These are phyloP conservation scores for Calycopis cecrops DNA, from an alignment of 1,140 invertebrate genomes.

Conservation along the genomic window DNA sequence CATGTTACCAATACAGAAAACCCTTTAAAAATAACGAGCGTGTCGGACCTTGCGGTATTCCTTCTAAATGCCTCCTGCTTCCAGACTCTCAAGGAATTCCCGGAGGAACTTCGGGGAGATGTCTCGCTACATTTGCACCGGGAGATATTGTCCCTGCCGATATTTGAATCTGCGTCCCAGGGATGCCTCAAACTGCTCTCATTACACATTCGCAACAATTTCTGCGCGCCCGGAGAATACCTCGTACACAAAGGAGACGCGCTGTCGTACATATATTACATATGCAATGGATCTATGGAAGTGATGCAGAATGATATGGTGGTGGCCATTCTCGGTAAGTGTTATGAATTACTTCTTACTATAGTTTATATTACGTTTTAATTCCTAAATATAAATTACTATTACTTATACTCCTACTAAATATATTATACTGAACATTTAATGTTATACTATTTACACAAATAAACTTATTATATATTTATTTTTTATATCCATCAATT, in stretches of 20 bases:
- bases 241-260: slow-evolving; percentile 98
- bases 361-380: no score
- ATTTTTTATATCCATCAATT: no score
- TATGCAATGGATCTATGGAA: slow-evolving; percentile 98
- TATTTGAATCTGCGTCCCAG: slow-evolving; percentile 94
- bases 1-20: no score
- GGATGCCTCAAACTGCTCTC: slow-evolving; percentile 94
- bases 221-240: slow-evolving; percentile 97
- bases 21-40: not conserved
- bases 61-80: slow-evolving; percentile 21
- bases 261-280: slow-evolving; percentile 95
- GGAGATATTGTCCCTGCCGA: slow-evolving; percentile 94
- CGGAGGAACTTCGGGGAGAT: slow-evolving; percentile 94
- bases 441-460: no score
- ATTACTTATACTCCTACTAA: no score
- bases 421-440: no score
- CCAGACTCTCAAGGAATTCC: slow-evolving; percentile 96
- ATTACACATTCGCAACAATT: slow-evolving; percentile 91
- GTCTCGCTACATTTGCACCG: slow-evolving; percentile 96
- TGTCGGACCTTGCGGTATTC: no score
- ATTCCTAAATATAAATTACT: no score
- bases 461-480: no score
- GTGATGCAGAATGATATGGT: slow-evolving; percentile 98
- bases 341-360: not conserved
- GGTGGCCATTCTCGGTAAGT: slow-evolving; percentile 96